Percentiles rank a stretch among this genome's conserved stretches.
Evolutionary conservation across 2,113 vertebrate genomes (phyloP).

Genomic region (Oreochromis spilurus): DNA sequence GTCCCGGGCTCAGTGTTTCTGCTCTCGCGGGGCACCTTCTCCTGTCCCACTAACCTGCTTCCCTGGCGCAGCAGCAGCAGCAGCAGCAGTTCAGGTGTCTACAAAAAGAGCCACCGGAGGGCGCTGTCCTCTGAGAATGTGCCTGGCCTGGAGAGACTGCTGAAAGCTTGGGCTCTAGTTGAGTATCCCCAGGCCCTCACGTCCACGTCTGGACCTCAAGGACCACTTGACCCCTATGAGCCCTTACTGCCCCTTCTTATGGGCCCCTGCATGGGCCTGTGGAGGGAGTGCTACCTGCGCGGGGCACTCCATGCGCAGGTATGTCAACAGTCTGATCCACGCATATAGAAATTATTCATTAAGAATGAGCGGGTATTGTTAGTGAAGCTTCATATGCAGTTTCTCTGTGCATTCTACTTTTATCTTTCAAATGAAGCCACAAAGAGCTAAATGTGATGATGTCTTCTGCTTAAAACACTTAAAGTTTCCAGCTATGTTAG

Average conservation of each 20-base stretch:
- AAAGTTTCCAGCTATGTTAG: not conserved
- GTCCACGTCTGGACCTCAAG: slow-evolving; percentile 13
- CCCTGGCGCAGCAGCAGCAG: slow-evolving; percentile 77
- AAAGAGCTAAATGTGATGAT: fast-evolving
- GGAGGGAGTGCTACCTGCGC: slow-evolving; percentile 88
- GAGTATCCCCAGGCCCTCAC: slow-evolving; percentile 29
- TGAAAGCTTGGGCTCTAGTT: slow-evolving; percentile 37
- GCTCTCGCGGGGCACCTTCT: slow-evolving; percentile 79
- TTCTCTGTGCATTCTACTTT: not conserved
- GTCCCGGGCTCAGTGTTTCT: slow-evolving; percentile 67
- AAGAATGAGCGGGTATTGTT: not conserved
- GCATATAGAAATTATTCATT: not conserved
- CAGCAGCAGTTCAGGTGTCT: slow-evolving; percentile 54
- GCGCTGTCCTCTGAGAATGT: slow-evolving; percentile 74
- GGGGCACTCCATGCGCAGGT: slow-evolving; percentile 85
- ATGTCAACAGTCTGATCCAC: not conserved
- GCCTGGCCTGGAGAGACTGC: slow-evolving; percentile 74
- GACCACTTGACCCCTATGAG: slow-evolving; percentile 57
- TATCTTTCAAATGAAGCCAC: not conserved
- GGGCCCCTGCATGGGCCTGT: slow-evolving; percentile 82
- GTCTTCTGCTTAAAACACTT: not conserved
- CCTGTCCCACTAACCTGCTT: slow-evolving; percentile 77
- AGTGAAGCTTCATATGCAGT: not conserved
- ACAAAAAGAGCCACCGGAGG: slow-evolving; percentile 72
- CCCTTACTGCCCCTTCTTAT: slow-evolving; percentile 78